These are phyloP conservation scores for Mobula hypostoma DNA, from an alignment of 2,113 vertebrate genomes.

Conservation along the genomic window DNA sequence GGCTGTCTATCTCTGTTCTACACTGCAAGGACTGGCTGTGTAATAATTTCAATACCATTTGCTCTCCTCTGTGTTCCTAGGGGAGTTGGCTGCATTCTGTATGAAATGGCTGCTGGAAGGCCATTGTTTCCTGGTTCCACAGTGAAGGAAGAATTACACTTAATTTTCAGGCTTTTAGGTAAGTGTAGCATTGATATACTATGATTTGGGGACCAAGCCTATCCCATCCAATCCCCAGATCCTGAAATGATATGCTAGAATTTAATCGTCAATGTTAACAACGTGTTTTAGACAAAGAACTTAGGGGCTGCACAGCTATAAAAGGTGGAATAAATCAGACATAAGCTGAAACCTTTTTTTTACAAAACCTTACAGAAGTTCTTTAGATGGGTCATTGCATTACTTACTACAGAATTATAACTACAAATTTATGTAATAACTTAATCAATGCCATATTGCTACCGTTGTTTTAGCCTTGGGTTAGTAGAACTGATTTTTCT, in stretches of 20 bases:
- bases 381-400: not conserved
- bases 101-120: constrained; percentile 86
- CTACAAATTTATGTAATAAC: not conserved
- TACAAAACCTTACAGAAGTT: not conserved
- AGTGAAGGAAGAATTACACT: constrained; percentile 86
- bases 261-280: not conserved
- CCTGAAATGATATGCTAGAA: not conserved
- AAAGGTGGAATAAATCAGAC: not conserved
- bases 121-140: constrained; percentile 93
- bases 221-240: not conserved
- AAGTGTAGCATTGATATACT: constrained; percentile 43
- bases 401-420: not conserved
- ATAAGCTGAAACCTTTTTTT: not conserved
- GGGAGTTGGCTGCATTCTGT: constrained; percentile 90
- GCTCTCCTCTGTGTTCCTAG: constrained; percentile 48
- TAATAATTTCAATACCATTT: not conserved
- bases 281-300: no score
- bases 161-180: constrained; percentile 81
- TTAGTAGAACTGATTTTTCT: not conserved
- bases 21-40: not conserved
- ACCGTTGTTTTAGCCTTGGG: not conserved
- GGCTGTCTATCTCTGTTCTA: not conserved
- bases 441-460: not conserved
- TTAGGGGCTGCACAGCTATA: not conserved
- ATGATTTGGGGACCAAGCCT: constrained; percentile 16